Evolutionary conservation across 2,888 invertebrate species (phyloP), one percentile per base, ranked within the genome.

Genomic region (Himalopsyche japonica): DNA sequence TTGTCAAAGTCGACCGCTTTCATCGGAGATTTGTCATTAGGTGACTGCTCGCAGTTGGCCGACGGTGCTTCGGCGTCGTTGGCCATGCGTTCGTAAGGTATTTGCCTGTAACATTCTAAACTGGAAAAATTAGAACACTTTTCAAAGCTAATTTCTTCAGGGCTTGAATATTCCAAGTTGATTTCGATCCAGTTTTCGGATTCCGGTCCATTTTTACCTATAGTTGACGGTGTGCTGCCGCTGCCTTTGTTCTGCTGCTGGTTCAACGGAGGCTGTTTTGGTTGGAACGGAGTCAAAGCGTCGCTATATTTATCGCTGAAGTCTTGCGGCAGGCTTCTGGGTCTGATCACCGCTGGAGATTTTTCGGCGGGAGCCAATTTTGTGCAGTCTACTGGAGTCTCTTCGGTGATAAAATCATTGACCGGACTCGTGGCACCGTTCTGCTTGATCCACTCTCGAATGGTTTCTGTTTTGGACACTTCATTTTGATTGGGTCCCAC

Each of bases 101-200:
- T 90, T 85, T 92, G 92, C 86, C 90, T 90, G 76, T 85, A 87
- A 76, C 86, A 84, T 4, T 90, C 90, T 48, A 90, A 89, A 37
- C 90, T 90, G n/a, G 90, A 90, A 76, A 90, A 90, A 64, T 89
- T 91, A 0, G 93, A 93, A 79, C 93, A 93, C 85, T 93, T 93
- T 86, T 93, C 93, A 89, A 93, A 93, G 87, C 93, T 93, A 81
- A 92, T 90, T 88, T 94, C 94, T 83, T 95, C 95, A 0, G 95
- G 95, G 87, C 94, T 94, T 27, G 95, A 95, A 89, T 94, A 94
- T 86, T 95, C 95, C 88, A 95, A 90, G 89, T 94, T 95, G 82
- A 95, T 95, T 90, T 95, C 95, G 0, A 95, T 95, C 95, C 95
- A 95, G 84, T 95, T 95, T 87, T 94, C 95, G 0, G 91, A 91